Evolutionary conservation across 2,888 invertebrate genomes (phyloP).

Genomic region (Criorhina ranunculi): DNA sequence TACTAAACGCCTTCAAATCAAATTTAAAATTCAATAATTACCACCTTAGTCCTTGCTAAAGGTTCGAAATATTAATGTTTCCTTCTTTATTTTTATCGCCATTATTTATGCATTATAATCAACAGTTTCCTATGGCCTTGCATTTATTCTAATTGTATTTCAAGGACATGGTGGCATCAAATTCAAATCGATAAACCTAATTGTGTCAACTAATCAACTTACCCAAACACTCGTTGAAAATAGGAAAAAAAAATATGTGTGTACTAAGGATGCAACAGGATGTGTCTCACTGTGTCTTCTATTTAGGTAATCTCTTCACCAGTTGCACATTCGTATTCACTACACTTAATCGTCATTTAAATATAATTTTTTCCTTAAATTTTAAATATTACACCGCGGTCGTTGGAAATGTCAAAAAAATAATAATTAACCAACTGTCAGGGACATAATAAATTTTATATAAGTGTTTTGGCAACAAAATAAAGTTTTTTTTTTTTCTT

Average conservation of each 20-base stretch:
- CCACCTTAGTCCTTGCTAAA: background rate
- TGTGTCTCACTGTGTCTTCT: background rate
- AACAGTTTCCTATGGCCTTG: background rate
- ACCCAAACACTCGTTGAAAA: slow-evolving; percentile 42
- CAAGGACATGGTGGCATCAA: background rate
- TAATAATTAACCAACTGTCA: slow-evolving; percentile 8
- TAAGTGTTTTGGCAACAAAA: background rate
- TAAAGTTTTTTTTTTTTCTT: background rate
- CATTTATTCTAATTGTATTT: background rate
- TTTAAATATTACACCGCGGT: background rate
- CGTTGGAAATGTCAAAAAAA: no score
- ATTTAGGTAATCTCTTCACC: slow-evolving; percentile 72
- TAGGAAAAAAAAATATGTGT: no score
- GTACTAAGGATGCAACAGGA: slow-evolving; percentile 44
- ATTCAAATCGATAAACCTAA: no score
- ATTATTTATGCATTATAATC: background rate
- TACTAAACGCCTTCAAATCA: background rate
- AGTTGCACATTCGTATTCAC: slow-evolving; percentile 74
- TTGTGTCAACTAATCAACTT: slow-evolving; percentile 14
- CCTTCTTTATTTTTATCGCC: no score
- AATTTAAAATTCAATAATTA: slow-evolving; percentile 51
- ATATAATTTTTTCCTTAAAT: slow-evolving; percentile 22
- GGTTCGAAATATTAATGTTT: slow-evolving; percentile 3
- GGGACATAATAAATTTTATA: slow-evolving; percentile 32
- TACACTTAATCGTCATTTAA: slow-evolving; percentile 75